Evolutionary conservation across 2,113 vertebrate species (phyloP).

Genomic region (Cyphomyrus discorhynchus): DNA sequence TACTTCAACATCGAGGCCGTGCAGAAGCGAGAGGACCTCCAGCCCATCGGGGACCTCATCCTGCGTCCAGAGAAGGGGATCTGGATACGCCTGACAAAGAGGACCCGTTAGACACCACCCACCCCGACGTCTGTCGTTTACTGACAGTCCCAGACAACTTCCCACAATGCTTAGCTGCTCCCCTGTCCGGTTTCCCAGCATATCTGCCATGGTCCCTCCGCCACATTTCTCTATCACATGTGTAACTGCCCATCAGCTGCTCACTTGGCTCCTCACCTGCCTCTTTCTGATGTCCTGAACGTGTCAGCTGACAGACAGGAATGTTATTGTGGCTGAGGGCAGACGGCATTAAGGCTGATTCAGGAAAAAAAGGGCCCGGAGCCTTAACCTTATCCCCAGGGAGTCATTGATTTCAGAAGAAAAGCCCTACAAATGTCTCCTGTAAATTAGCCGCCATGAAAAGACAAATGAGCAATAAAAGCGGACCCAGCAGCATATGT

Average conservation of each 20-base stretch:
- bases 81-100: slow-evolving; percentile 75
- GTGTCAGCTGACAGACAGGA: neutral
- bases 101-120: slow-evolving; percentile 17
- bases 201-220: neutral
- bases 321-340: neutral
- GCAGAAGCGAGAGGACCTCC: slow-evolving; percentile 73
- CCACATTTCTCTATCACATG: neutral
- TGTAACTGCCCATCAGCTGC: neutral
- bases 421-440: neutral
- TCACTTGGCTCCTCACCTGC: neutral
- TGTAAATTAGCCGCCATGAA: neutral
- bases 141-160: neutral
- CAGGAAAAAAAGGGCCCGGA: neutral
- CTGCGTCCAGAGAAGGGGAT: slow-evolving; percentile 79
- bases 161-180: neutral
- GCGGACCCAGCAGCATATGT: neutral
- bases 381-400: neutral
- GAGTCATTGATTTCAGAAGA: neutral
- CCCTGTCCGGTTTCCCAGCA: neutral
- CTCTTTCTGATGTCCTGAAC: neutral
- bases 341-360: neutral
- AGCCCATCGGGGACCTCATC: slow-evolving; percentile 71
- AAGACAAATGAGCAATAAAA: neutral
- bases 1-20: slow-evolving; percentile 70
- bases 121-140: too few relatives aligned